These are phyloP conservation scores for Emydoidea blandingii DNA, from an alignment of 2,797 vertebrate species.

Conservation along the genomic window DNA sequence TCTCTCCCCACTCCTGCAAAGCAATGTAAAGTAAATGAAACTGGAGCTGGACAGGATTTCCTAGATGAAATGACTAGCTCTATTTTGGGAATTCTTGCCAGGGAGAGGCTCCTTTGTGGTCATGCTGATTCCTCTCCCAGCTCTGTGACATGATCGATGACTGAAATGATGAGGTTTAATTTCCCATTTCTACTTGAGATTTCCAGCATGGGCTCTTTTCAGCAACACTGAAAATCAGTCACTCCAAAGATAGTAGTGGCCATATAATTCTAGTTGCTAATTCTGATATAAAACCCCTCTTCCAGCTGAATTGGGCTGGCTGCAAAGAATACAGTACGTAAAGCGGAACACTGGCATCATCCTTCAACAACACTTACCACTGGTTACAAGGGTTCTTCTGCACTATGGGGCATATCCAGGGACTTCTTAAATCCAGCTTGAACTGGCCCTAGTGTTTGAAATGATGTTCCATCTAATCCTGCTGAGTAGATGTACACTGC, in stretches of 20 bases:
- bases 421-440: not conserved
- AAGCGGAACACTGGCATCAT: not conserved
- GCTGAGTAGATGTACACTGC: not conserved
- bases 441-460: not conserved
- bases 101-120: conserved; percentile 37
- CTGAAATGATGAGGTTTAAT: conserved; percentile 62
- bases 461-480: not conserved
- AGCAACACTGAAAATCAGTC: conserved; percentile 50
- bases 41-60: conserved; percentile 38
- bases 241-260: conserved; percentile 71
- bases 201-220: conserved; percentile 69
- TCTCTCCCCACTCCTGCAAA: conserved; percentile 34
- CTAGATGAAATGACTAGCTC: conserved; percentile 47
- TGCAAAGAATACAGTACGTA: conserved; percentile 19
- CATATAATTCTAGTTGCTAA: conserved; percentile 59
- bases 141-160: conserved; percentile 59
- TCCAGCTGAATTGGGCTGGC: conserved; percentile 61
- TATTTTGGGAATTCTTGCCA: conserved; percentile 51
- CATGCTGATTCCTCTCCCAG: conserved; percentile 30
- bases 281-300: conserved; percentile 57
- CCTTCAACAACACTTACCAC: conserved; percentile 33
- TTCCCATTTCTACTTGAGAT: conserved; percentile 73
- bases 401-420: not conserved
- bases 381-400: not conserved
- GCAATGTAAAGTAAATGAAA: conserved; percentile 31